Evolutionary conservation across 2,888 invertebrate species (phyloP).

Genomic region (Bugula neritina): DNA sequence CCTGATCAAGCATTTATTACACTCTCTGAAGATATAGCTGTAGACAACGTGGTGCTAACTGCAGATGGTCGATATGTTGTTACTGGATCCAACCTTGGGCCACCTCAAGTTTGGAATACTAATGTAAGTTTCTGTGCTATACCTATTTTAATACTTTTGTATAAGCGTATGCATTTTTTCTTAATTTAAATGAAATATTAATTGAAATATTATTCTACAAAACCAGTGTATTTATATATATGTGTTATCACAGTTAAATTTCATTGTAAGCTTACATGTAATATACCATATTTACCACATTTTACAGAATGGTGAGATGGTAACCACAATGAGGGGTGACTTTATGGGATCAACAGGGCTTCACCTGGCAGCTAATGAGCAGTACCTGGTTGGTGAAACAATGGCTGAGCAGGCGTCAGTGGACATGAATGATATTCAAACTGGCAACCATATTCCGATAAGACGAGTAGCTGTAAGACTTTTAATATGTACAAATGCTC

Average conservation of each 20-base stretch:
- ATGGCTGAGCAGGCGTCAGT: slow-evolving; percentile 47
- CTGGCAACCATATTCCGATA: slow-evolving; percentile 45
- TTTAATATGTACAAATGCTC: background rate
- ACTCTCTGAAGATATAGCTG: slow-evolving; percentile 50
- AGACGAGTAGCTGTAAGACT: slow-evolving; percentile 47
- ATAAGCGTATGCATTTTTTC: too few relatives aligned
- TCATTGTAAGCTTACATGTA: too few relatives aligned
- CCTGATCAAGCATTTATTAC: slow-evolving; percentile 29
- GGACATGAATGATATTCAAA: slow-evolving; percentile 43
- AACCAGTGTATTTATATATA: slow-evolving; percentile 8
- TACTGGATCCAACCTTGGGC: slow-evolving; percentile 51
- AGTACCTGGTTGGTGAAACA: slow-evolving; percentile 48
- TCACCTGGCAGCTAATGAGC: slow-evolving; percentile 49
- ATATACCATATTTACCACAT: too few relatives aligned
- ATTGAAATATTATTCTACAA: too few relatives aligned
- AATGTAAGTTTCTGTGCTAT: slow-evolving; percentile 43
- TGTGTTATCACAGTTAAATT: too few relatives aligned
- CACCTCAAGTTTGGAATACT: slow-evolving; percentile 54
- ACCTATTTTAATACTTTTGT: too few relatives aligned
- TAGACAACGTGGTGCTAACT: slow-evolving; percentile 51
- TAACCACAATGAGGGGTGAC: slow-evolving; percentile 51
- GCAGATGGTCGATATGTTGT: slow-evolving; percentile 48
- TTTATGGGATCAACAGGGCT: slow-evolving; percentile 50
- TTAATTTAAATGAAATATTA: too few relatives aligned
- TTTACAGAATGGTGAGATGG: slow-evolving; percentile 50